Evolutionary conservation across 64 coral and sea anemone species (phyloP).

Genomic region (Porites australiensis): DNA sequence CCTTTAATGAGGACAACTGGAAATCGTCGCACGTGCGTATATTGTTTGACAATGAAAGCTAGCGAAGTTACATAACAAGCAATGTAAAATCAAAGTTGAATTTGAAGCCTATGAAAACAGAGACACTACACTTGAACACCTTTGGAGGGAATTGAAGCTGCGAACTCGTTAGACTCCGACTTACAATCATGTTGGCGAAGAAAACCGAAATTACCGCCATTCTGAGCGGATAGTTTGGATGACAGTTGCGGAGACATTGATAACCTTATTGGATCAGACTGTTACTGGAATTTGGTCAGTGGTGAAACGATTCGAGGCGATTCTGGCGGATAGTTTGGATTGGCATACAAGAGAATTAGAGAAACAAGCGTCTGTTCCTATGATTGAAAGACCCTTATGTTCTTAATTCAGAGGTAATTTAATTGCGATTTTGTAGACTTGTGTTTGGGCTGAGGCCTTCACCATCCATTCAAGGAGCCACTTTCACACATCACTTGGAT

Average conservation of each 20-base stretch:
- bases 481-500: background rate
- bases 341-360: too few relatives aligned
- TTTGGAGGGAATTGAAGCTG: slow-evolving; percentile 16
- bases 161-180: background rate
- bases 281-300: slow-evolving; percentile 11
- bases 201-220: slow-evolving; percentile 33
- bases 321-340: too few relatives aligned
- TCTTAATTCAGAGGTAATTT: slow-evolving; percentile 43
- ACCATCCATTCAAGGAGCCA: background rate
- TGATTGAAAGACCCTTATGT: slow-evolving; percentile 8
- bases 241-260: too few relatives aligned
- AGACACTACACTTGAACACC: slow-evolving; percentile 6
- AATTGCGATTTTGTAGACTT: slow-evolving; percentile 28
- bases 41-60: too few relatives aligned
- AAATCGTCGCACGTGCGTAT: too few relatives aligned
- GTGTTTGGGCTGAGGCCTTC: too few relatives aligned
- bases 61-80: too few relatives aligned
- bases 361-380: too few relatives aligned
- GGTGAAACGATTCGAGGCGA: background rate
- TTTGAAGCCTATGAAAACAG: slow-evolving; percentile 9
- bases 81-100: background rate
- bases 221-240: background rate
- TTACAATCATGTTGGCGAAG: background rate
- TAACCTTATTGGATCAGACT: background rate
- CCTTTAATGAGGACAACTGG: too few relatives aligned